A percentile compares a stretch with the other conserved stretches of the same genome.
These are phyloP conservation scores for Erythrolamprus reginae DNA, from an alignment of 2,113 vertebrate genomes.

Conservation along the genomic window DNA sequence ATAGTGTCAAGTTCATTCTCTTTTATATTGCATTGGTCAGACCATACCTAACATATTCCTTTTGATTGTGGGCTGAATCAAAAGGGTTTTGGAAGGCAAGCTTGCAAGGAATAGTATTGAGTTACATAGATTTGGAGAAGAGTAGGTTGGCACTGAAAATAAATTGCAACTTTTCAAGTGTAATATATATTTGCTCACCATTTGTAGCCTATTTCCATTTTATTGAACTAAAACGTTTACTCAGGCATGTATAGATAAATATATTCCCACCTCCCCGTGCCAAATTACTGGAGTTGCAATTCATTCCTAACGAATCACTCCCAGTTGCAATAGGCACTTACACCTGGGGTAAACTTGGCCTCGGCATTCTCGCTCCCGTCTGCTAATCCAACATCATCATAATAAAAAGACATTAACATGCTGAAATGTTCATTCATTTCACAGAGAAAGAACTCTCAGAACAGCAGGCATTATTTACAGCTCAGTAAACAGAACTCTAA, in stretches of 20 bases:
- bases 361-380: neutral
- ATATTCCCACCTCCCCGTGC: neutral
- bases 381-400: neutral
- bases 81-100: neutral
- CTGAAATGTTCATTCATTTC: slow-evolving; percentile 15
- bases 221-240: neutral
- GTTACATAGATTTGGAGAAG: neutral
- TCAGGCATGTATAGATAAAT: neutral
- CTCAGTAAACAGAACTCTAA: slow-evolving; percentile 17
- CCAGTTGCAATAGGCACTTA: neutral
- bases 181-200: neutral
- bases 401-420: neutral
- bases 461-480: slow-evolving; percentile 20
- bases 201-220: neutral
- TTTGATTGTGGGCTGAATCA: neutral
- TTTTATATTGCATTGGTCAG: neutral
- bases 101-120: neutral
- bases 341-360: neutral
- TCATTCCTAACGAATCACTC: neutral
- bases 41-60: neutral
- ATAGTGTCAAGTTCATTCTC: neutral
- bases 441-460: neutral
- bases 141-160: neutral
- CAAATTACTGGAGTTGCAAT: neutral
- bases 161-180: neutral